phyloP scores from a whole-genome alignment of 2,113 vertebrate species.

The Hydrochoerus hydrochaeris region DNA sequence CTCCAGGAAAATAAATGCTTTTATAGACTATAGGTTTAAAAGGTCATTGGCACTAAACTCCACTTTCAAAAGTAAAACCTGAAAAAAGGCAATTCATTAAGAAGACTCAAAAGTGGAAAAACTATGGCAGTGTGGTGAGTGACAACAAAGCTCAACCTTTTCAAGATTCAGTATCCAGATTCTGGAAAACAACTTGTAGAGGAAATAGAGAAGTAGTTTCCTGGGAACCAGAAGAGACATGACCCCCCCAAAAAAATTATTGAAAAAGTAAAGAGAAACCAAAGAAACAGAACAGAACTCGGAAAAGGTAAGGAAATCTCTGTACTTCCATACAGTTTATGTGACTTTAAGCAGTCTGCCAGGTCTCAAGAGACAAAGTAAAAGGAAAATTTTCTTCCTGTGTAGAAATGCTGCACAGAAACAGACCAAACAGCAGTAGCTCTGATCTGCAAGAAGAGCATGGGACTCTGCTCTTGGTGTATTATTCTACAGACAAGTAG shows the following conservation, averaged over 20 bases:
- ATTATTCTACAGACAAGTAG: not conserved
- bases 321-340: not conserved
- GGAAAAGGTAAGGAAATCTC: not conserved
- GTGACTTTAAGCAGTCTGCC: not conserved
- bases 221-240: not conserved
- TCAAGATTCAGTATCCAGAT: not conserved
- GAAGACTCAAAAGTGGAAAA: not conserved
- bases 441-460: not conserved
- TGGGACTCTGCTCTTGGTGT: not conserved
- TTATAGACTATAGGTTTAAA: conserved; percentile 21
- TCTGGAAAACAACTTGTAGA: not conserved
- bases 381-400: not conserved
- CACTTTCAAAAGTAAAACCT: not conserved
- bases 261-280: not conserved
- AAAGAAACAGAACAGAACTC: not conserved
- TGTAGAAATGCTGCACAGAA: not conserved
- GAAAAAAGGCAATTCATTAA: not conserved
- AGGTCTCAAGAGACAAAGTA: not conserved
- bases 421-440: not conserved
- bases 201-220: not conserved
- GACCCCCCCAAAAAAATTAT: too few relatives aligned
- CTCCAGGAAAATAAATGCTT: conserved; percentile 9
- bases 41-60: not conserved
- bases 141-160: not conserved
- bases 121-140: too few relatives aligned